Percentiles rank a stretch among this genome's conserved stretches.
Conservation (phyloP, 2,113 vertebrate species). For the Zapus hudsonius region DNA sequence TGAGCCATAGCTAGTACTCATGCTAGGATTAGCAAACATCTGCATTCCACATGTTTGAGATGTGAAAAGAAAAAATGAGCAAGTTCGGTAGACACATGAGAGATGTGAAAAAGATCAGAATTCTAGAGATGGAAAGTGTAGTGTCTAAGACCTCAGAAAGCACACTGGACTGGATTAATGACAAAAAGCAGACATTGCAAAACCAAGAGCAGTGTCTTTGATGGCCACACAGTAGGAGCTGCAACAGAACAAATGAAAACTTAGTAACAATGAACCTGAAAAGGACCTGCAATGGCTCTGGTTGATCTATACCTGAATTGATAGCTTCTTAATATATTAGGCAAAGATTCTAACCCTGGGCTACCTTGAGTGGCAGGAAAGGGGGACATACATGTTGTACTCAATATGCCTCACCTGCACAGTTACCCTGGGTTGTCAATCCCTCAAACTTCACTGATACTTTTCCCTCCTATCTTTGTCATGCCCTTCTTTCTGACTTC, state of each 20-base stretch:
- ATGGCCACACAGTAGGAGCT: neutral
- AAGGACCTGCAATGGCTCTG: neutral
- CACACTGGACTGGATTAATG: neutral
- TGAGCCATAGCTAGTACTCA: neutral
- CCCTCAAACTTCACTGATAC: neutral
- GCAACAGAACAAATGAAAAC: neutral
- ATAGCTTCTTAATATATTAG: neutral
- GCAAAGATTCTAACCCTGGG: neutral
- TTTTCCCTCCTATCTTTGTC: neutral
- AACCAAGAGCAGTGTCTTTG: neutral
- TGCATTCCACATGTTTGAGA: neutral
- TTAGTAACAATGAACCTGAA: neutral
- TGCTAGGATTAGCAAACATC: neutral
- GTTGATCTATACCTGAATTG: neutral
- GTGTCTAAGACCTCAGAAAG: too few relatives aligned
- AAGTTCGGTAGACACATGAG: neutral
- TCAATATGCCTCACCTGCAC: neutral
- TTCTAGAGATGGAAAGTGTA: conserved; percentile 5
- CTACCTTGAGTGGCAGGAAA: neutral
- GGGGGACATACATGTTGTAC: neutral
- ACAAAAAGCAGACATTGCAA: neutral
- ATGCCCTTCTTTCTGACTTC: neutral
- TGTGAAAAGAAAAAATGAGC: neutral
- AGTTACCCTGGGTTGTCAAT: neutral
- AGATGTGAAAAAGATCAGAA: conserved; percentile 8